Evolutionary conservation across 2,888 invertebrate genomes (phyloP).

Genomic region (Serrognathus titanus): DNA sequence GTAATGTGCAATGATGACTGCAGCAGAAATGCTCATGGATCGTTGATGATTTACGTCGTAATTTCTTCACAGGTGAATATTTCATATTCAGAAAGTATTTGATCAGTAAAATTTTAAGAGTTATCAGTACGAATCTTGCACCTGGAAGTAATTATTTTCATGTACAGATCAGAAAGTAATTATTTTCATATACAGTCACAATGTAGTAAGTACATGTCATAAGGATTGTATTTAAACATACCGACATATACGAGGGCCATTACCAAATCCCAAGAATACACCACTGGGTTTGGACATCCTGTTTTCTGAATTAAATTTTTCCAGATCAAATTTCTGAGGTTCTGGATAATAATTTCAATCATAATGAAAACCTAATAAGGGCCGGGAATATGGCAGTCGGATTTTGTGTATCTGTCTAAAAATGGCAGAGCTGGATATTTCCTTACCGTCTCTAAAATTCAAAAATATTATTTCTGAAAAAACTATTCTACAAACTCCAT

Average conservation of each 20-base stretch:
- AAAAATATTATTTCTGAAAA: background rate
- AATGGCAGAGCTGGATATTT: slow-evolving; percentile 14
- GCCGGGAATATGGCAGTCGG: slow-evolving; percentile 7
- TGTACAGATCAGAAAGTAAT: too few relatives aligned
- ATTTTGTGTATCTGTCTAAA: background rate
- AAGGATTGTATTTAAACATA: background rate
- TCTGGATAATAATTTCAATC: slow-evolving; percentile 11
- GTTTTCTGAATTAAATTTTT: slow-evolving; percentile 8
- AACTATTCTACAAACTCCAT: background rate
- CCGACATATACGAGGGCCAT: slow-evolving; percentile 11
- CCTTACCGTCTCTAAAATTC: slow-evolving; percentile 10
- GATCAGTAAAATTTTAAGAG: background rate
- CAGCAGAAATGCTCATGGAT: background rate
- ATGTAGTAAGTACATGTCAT: too few relatives aligned
- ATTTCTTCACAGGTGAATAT: background rate
- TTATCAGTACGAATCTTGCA: background rate
- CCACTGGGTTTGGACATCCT: background rate
- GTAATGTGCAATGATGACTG: too few relatives aligned
- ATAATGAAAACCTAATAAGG: slow-evolving; percentile 2
- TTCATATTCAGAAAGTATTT: background rate
- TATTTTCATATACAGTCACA: background rate
- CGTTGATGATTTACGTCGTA: background rate
- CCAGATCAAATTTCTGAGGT: slow-evolving; percentile 12
- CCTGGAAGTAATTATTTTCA: background rate
- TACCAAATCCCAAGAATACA: slow-evolving; percentile 7